Base-by-base conservation (phyloP, 2,113 vertebrate species). In the Egretta garzetta region DNA sequence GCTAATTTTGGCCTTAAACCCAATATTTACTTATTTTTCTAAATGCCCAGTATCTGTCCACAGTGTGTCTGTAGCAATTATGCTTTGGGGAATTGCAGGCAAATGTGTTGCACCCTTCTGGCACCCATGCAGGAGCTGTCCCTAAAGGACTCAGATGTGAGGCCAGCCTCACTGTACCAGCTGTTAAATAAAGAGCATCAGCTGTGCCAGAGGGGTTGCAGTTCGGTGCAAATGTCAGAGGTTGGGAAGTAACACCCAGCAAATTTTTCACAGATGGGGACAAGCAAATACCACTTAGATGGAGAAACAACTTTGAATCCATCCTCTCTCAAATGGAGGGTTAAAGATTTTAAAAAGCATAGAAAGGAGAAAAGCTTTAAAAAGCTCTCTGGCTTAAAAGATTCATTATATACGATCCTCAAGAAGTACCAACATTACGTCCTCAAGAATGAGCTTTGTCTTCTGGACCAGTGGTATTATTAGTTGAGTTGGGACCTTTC, bases 401-500 rank as follows among this genome's bases (percentile, higher is more conserved):
- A 30, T 71, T 27, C 47, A 22, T 90, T 93, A 26, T 89, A 14
- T 63, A 5, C 63, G 53, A 67, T 39, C 39, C 33, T 95, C 16
- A 35, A 52, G 66, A 82, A 79, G 28, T 53, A 74, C 55, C 41
- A 53, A 28, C 14, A 24, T 56, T 66, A 58, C 53, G 41, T 93
- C 45, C 70, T 95, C 56, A 72, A 92, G 82, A 95, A 77, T 73
- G 49, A 82, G 45, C 35, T 93, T 92, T 92, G 47, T 80, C 55
- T 90, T 73, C 90, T 95, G 82, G 41, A 90, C 71, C 43, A 67
- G 58, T 50, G 82, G 35, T 53, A 37, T 28, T 93, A 86, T 82
- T 93, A 82, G 85, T 86, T 86, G 79, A 74, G 63, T 71, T 92
- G 72, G 56, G 63, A 72, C 35, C 70, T 91, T 90, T 90, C 92